Conservation (phyloP, 2,113 vertebrate genomes). For the Crotalus tigris region DNA sequence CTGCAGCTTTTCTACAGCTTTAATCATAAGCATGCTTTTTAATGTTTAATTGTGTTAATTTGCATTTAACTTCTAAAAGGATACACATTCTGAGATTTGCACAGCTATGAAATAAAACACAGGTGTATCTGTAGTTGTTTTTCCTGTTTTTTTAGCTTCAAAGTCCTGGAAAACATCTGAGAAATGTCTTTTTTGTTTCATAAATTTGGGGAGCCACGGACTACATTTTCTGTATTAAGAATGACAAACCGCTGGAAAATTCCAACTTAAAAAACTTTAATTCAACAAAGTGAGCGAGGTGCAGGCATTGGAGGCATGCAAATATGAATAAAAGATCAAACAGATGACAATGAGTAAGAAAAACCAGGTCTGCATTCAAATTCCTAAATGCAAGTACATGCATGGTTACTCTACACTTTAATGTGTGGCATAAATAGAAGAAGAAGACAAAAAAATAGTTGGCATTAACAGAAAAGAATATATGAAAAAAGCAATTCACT, state of each 20-base stretch:
- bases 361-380: not conserved
- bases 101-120: slow-evolving; percentile 45
- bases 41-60: slow-evolving; percentile 47
- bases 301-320: slow-evolving; percentile 30
- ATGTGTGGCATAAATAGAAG: slow-evolving; percentile 18
- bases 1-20: slow-evolving; percentile 36
- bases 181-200: slow-evolving; percentile 49
- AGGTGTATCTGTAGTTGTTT: slow-evolving; percentile 53
- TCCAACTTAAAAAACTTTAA: not conserved
- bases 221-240: slow-evolving; percentile 31
- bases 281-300: slow-evolving; percentile 33
- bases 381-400: slow-evolving; percentile 26
- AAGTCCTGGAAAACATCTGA: slow-evolving; percentile 51
- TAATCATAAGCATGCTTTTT: slow-evolving; percentile 46
- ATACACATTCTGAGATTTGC: slow-evolving; percentile 45
- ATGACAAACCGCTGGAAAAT: slow-evolving; percentile 12
- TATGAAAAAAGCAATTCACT: slow-evolving; percentile 10
- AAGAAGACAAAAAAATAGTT: not conserved
- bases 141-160: slow-evolving; percentile 43
- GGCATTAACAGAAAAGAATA: not conserved
- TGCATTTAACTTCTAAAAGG: slow-evolving; percentile 51
- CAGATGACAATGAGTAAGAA: slow-evolving; percentile 7
- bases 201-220: slow-evolving; percentile 39
- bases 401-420: slow-evolving; percentile 15
- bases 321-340: slow-evolving; percentile 27